Conservation (phyloP, 2,797 vertebrate genomes). For the Coilia nasus region DNA sequence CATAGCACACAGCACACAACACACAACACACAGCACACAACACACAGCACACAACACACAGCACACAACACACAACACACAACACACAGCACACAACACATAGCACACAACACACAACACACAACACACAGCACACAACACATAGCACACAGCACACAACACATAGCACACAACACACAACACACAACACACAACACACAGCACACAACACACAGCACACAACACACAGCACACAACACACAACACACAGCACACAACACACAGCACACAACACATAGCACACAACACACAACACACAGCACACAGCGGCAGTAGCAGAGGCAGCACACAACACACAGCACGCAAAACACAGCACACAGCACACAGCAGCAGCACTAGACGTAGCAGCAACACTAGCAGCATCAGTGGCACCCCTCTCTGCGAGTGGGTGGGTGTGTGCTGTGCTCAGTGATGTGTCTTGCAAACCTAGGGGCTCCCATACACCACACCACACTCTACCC, state of each 20-base stretch:
- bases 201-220: no score
- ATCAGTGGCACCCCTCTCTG: background rate
- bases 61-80: no score
- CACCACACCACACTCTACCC: background rate
- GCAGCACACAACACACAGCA: background rate
- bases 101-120: background rate
- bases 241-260: constrained; percentile 22
- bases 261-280: background rate
- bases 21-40: no score
- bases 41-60: background rate
- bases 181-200: background rate
- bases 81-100: background rate
- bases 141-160: background rate
- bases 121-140: background rate
- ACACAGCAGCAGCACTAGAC: background rate
- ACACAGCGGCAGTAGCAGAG: no score
- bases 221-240: background rate
- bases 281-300: constrained; percentile 3
- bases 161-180: background rate
- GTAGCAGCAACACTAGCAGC: no score
- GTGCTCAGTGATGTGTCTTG: background rate
- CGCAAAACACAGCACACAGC: background rate
- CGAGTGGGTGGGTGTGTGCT: background rate
- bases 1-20: no score
- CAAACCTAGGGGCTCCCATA: background rate